These are phyloP conservation scores for Gila orcuttii DNA, from an alignment of 2,113 vertebrate species.

Conservation along the genomic window DNA sequence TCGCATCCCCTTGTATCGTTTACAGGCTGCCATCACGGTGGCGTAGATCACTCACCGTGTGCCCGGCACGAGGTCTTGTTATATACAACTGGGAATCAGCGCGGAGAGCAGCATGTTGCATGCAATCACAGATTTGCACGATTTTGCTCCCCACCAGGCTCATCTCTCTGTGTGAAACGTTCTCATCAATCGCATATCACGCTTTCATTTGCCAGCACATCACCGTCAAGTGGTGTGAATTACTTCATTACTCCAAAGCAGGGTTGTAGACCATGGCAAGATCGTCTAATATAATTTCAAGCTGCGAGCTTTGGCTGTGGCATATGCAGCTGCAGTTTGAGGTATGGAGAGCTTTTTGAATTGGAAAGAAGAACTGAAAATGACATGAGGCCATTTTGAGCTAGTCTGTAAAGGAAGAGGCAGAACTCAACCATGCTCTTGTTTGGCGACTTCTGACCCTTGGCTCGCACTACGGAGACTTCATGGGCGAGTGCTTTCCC, in stretches of 20 bases:
- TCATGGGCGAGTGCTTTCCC: neutral
- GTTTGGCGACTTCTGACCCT: conserved; percentile 27
- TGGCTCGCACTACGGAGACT: neutral
- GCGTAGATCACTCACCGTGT: conserved; percentile 39
- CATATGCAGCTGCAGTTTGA: conserved; percentile 17
- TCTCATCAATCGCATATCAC: conserved; percentile 33
- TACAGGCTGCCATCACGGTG: conserved; percentile 63
- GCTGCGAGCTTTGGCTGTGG: conserved; percentile 8
- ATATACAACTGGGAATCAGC: conserved; percentile 7
- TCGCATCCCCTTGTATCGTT: conserved; percentile 67
- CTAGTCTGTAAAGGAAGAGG: neutral
- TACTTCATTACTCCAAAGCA: conserved; percentile 12
- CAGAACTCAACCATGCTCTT: conserved; percentile 21
- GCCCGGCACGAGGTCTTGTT: conserved; percentile 47
- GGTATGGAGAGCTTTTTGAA: conserved; percentile 37
- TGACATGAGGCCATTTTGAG: conserved; percentile 33
- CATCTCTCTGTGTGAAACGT: conserved; percentile 14
- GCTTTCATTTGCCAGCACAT: conserved; percentile 47
- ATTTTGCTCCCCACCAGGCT: conserved; percentile 1
- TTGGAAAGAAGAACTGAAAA: conserved; percentile 48
- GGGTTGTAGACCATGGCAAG: neutral
- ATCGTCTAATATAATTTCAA: conserved; percentile 36
- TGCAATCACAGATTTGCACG: conserved; percentile 8
- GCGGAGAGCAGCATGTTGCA: conserved; percentile 7
- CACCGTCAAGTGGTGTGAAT: conserved; percentile 34